phyloP scores from a whole-genome alignment of 2,113 vertebrate species.

The Octodon degus region DNA sequence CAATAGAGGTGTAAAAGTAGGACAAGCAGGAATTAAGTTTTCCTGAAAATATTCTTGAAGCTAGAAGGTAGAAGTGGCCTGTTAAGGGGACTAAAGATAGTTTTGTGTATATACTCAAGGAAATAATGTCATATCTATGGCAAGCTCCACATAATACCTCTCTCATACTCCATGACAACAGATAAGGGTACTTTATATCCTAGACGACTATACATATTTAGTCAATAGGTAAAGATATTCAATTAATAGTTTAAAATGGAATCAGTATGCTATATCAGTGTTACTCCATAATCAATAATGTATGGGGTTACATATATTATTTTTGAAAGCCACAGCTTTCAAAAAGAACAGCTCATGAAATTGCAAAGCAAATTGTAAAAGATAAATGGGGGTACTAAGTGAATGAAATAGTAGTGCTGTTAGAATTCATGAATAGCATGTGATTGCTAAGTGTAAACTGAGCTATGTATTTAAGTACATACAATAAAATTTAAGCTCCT shows the following conservation, averaged over 20 bases:
- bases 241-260: background rate
- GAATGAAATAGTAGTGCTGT: background rate
- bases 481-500: conserved; percentile 8
- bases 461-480: background rate
- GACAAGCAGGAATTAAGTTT: conserved; percentile 86
- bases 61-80: conserved; percentile 83
- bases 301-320: background rate
- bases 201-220: background rate
- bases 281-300: background rate
- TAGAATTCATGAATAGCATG: background rate
- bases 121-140: background rate
- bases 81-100: conserved; percentile 32
- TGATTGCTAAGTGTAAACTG: background rate
- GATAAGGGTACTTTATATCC: background rate
- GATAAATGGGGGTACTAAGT: background rate
- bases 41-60: conserved; percentile 84
- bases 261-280: background rate
- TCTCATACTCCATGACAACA: background rate
- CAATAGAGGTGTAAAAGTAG: conserved; percentile 86
- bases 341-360: background rate
- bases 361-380: background rate
- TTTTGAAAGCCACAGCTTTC: background rate
- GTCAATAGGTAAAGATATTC: background rate
- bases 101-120: background rate
- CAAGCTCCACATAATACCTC: background rate